phyloP scores from a whole-genome alignment of 2,113 vertebrate species.

The Neogobius melanostomus region DNA sequence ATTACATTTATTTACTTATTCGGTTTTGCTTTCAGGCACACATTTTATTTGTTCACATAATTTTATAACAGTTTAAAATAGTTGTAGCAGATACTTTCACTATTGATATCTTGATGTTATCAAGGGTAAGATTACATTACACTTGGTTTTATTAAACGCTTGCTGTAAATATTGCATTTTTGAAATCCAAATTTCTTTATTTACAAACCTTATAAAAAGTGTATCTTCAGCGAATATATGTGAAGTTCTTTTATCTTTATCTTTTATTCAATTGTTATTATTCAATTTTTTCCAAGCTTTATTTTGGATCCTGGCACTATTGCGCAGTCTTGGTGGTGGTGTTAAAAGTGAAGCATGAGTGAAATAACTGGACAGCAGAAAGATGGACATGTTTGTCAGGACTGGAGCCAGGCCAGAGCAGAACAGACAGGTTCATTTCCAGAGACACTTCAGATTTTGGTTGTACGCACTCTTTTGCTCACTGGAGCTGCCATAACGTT shows the following conservation, averaged over 20 bases:
- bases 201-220: too few relatives aligned
- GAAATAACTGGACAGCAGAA: neutral
- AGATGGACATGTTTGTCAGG: constrained; percentile 6
- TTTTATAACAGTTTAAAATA: neutral
- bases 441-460: neutral
- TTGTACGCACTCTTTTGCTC: neutral
- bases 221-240: too few relatives aligned
- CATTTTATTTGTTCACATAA: neutral
- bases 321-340: neutral
- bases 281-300: neutral
- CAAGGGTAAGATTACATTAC: too few relatives aligned
- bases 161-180: too few relatives aligned
- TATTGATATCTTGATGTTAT: too few relatives aligned
- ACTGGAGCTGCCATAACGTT: constrained; percentile 2
- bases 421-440: neutral
- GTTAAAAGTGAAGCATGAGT: neutral
- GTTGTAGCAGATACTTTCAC: neutral
- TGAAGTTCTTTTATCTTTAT: too few relatives aligned
- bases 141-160: too few relatives aligned
- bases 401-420: neutral
- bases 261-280: neutral
- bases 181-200: too few relatives aligned
- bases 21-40: neutral
- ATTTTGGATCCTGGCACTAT: neutral
- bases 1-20: too few relatives aligned